Conservation (phyloP, 2,888 invertebrate genomes). For the Tetheella fluctuosa region DNA sequence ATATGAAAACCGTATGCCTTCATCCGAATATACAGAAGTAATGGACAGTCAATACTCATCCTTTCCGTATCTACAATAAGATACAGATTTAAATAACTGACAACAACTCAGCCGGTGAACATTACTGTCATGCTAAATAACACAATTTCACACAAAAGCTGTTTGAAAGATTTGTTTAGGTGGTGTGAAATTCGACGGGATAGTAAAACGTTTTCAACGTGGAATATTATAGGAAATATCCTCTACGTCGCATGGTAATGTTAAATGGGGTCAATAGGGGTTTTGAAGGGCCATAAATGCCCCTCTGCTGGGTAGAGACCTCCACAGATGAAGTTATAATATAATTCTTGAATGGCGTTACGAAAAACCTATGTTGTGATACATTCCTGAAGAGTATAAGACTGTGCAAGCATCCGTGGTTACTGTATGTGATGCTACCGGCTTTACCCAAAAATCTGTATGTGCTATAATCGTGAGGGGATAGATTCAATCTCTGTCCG, state of each 20-base stretch:
- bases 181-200: conserved; percentile 49
- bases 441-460: too few species aligned
- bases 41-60: background rate
- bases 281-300: background rate
- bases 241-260: conserved; percentile 13
- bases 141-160: conserved; percentile 19
- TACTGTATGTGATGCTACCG: too few species aligned
- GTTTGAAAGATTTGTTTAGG: conserved; percentile 26
- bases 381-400: too few species aligned
- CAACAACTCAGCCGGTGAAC: conserved; percentile 11
- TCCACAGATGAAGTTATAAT: background rate
- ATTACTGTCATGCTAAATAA: conserved; percentile 48
- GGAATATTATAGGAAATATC: conserved; percentile 21
- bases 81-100: background rate
- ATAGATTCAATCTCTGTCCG: too few species aligned
- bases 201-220: conserved; percentile 37
- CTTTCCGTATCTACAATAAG: background rate
- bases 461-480: too few species aligned
- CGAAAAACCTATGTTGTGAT: too few species aligned
- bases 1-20: background rate
- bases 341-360: background rate
- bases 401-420: too few species aligned
- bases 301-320: background rate
- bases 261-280: background rate
- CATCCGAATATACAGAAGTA: background rate